Conservation (phyloP, 2,113 vertebrate genomes). For the Lophochroa leadbeateri region DNA sequence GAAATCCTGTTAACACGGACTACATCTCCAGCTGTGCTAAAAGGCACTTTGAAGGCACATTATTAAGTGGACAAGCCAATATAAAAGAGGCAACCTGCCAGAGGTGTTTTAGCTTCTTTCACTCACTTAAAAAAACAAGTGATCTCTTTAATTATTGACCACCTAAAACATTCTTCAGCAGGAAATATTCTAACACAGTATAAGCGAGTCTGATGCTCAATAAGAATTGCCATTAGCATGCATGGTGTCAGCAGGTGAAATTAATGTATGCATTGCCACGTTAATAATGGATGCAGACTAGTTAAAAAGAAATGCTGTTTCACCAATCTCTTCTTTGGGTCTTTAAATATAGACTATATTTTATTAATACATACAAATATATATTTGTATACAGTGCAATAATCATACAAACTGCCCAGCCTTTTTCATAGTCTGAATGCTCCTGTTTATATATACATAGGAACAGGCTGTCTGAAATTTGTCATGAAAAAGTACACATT, state of each 20-base stretch:
- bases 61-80: not conserved
- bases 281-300: not conserved
- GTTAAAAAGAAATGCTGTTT: not conserved
- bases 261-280: not conserved
- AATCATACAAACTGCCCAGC: not conserved
- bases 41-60: conserved; percentile 4
- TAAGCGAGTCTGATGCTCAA: not conserved
- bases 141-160: not conserved
- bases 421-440: not conserved
- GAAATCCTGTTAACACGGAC: not conserved
- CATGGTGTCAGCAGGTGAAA: not conserved
- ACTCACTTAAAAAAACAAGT: not conserved
- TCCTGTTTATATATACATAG: accelerated
- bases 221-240: not conserved
- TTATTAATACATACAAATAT: not conserved
- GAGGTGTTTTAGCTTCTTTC: not conserved
- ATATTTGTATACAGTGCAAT: not conserved
- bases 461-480: not conserved
- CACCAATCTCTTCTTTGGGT: not conserved
- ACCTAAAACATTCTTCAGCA: not conserved
- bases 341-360: not conserved
- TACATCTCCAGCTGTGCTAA: not conserved
- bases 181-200: not conserved
- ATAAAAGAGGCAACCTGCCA: not conserved
- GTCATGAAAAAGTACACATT: not conserved